Evolutionary conservation across 2,113 vertebrate genomes (phyloP).

Genomic region (Gasterosteus aculeatus): DNA sequence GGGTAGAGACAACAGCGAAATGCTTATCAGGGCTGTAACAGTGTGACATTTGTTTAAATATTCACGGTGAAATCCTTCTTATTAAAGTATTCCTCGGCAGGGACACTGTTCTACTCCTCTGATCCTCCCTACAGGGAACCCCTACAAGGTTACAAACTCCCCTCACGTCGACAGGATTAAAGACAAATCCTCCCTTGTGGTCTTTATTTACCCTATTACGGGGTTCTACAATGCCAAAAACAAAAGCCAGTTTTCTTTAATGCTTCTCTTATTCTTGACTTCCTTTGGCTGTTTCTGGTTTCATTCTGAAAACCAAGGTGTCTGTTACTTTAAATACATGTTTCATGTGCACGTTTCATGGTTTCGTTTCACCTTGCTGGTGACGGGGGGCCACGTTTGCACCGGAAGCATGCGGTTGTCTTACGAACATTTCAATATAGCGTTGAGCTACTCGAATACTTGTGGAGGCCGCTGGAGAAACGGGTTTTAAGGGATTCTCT

Average conservation of each 20-base stretch:
- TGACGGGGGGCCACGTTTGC: conserved; percentile 27
- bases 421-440: background rate
- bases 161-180: conserved; percentile 2
- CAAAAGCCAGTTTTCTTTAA: conserved; percentile 14
- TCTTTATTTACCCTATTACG: conserved; percentile 39
- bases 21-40: conserved; percentile 1
- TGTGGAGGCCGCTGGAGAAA: conserved; percentile 37
- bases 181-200: background rate
- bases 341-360: conserved; percentile 11
- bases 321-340: conserved; percentile 25
- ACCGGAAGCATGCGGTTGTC: conserved; percentile 5
- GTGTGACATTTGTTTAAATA: background rate
- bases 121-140: background rate
- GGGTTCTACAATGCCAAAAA: conserved; percentile 24
- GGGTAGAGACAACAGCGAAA: conserved; percentile 5
- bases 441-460: background rate
- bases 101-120: conserved; percentile 19
- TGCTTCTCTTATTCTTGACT: conserved; percentile 2
- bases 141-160: conserved; percentile 5
- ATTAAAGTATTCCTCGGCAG: conserved; percentile 1
- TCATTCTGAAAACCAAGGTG: background rate
- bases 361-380: conserved; percentile 9
- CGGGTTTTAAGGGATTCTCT: conserved; percentile 20
- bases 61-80: conserved; percentile 7
- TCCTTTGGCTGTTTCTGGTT: background rate